Evolutionary conservation across 2,888 invertebrate genomes (phyloP), one percentile per base, ranked within the genome.

Genomic region (Phengaris alcon): DNA sequence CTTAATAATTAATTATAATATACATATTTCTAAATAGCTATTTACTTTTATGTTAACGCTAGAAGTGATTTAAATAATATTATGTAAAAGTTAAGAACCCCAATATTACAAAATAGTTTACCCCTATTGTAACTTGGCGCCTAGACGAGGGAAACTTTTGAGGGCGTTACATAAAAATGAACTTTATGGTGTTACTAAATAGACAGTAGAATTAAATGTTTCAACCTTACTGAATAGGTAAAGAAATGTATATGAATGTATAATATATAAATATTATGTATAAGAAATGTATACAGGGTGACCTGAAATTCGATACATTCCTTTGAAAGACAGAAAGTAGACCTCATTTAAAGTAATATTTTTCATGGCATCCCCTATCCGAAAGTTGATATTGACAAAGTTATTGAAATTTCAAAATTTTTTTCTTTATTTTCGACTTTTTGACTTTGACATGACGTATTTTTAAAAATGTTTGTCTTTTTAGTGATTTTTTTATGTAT

Each of bases 91-190:
- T 59, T 22, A 22, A 78, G 75, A 77, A 76, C 79, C 79, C 77
- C 77, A 68, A 77, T 77, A 78, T 78, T 75, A 76, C n/a, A 77
- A 79, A 80, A 80, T 81, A 82, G 80, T 77, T 55, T 74, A 78
- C 80, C 81, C 83, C 81, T 79, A 76, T 79, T 78, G 75, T 80
- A 75, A 68, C 83, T 86, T 86, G 82, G 81, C 82, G 78, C 78
- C 84, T 89, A 88, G 88, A 85, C 78, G 81, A 88, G 86, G 86
- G 85, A 51, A 22, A 6, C 48, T 10, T 70, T 46, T 77, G 78
- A 12, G 57, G n/a, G 3, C 9, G 55, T 48, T 74, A 46, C 44
- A 48, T 51, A 52, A 69, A n/a, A 44, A 15, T 77, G 76, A 75
- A 77, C 75, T 76, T 76, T 79, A 75, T 74, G 74, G 74, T 51